A percentile compares a stretch with the other conserved stretches of the same genome.
phyloP scores from a whole-genome alignment of 2,113 vertebrate species.

The Ornithorhynchus anatinus region DNA sequence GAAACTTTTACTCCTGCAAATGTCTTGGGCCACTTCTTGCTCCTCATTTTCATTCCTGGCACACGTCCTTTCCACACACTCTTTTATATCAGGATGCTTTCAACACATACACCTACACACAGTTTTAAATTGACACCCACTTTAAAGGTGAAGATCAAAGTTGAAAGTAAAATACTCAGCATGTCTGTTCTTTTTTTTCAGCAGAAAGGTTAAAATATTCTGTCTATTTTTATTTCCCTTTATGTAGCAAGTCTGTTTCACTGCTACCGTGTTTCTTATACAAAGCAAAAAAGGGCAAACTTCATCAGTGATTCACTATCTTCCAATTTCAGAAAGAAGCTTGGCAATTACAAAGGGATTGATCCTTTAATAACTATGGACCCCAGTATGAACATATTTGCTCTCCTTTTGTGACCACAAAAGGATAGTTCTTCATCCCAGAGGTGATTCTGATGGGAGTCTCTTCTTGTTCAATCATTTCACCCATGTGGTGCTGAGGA shows the following conservation, averaged over 20 bases:
- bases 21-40: conserved; percentile 2
- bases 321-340: conserved; percentile 2
- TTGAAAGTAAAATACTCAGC: neutral
- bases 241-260: neutral
- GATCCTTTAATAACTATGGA: neutral
- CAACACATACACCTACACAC: neutral
- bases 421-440: too few species aligned
- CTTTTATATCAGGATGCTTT: neutral
- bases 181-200: neutral
- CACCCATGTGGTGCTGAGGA: too few species aligned
- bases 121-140: neutral
- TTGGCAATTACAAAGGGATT: neutral
- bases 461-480: too few species aligned
- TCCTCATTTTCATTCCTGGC: conserved; percentile 21
- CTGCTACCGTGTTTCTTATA: neutral
- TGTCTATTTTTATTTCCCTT: neutral
- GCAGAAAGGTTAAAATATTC: conserved; percentile 6
- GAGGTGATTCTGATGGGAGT: too few species aligned
- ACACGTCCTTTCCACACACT: neutral
- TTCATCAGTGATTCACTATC: conserved; percentile 6
- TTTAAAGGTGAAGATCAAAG: neutral
- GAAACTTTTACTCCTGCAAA: neutral
- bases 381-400: neutral
- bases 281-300: conserved; percentile 19
- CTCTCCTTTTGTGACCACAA: neutral